phyloP scores from a whole-genome alignment of 2,113 vertebrate genomes.

The Callospermophilus lateralis region DNA sequence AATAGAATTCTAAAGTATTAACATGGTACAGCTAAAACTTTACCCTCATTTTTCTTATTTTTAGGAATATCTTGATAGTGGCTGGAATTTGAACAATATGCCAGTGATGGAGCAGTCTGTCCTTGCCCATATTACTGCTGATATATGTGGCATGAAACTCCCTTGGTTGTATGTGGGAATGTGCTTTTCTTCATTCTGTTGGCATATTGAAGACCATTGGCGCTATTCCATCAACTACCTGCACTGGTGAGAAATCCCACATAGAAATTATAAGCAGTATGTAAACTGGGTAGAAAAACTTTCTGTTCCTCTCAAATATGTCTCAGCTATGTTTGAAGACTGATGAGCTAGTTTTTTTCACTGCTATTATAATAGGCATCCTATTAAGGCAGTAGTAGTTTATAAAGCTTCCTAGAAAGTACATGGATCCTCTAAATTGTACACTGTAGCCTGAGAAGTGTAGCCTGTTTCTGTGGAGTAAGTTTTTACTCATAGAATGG shows the following conservation, averaged over 20 bases:
- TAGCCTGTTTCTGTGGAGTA: neutral
- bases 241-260: slow-evolving; percentile 92
- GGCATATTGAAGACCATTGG: slow-evolving; percentile 99
- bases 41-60: slow-evolving; percentile 45
- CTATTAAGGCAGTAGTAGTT: neutral
- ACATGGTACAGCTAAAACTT: neutral
- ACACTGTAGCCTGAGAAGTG: neutral
- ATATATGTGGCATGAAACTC: slow-evolving; percentile 99
- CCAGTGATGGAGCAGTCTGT: slow-evolving; percentile 98
- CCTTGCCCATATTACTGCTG: slow-evolving; percentile 97
- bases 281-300: neutral
- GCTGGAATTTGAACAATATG: slow-evolving; percentile 99
- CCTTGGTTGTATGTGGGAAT: slow-evolving; percentile 99
- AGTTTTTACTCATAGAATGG: neutral
- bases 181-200: slow-evolving; percentile 99
- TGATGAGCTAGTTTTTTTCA: neutral
- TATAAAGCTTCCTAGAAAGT: neutral
- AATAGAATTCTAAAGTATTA: neutral
- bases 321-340: neutral
- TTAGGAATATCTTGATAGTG: slow-evolving; percentile 96
- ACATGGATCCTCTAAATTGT: neutral
- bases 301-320: neutral
- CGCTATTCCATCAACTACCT: slow-evolving; percentile 99
- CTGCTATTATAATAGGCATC: neutral
- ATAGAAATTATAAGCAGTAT: neutral